Evolutionary conservation across 2,113 vertebrate species (phyloP).

Genomic region (Perognathus longimembris): DNA sequence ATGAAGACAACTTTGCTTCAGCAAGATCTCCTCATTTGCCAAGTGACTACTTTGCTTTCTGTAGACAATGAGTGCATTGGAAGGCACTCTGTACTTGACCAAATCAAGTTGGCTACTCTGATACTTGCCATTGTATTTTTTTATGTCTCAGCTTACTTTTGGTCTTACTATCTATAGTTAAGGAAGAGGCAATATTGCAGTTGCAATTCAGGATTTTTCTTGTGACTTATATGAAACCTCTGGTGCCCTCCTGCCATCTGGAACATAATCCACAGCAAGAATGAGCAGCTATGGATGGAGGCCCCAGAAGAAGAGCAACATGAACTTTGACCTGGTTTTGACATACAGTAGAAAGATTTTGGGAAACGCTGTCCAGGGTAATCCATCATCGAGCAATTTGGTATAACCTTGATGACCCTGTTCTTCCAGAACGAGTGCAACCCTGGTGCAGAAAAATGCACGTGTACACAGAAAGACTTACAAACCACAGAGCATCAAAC

Average conservation of each 20-base stretch:
- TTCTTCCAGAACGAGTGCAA: neutral
- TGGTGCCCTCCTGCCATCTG: neutral
- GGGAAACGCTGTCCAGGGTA: conserved; percentile 70
- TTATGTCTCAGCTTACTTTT: conserved; percentile 2
- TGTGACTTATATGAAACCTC: neutral
- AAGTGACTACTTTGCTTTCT: conserved; percentile 31
- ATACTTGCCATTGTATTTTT: neutral
- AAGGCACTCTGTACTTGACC: neutral
- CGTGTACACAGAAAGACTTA: neutral
- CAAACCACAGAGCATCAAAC: neutral
- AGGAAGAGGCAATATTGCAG: neutral
- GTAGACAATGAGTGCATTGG: neutral
- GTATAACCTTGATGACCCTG: conserved; percentile 65
- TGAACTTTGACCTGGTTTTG: conserved; percentile 69
- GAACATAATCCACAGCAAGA: neutral
- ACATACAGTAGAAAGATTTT: conserved; percentile 71
- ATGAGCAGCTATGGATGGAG: neutral
- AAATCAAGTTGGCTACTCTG: neutral
- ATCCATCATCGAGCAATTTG: conserved; percentile 65
- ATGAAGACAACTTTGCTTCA: conserved; percentile 12
- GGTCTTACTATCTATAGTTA: neutral
- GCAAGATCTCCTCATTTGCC: neutral
- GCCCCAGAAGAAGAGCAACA: neutral
- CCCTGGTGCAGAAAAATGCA: neutral
- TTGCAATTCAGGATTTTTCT: neutral